Evolutionary conservation across 2,888 invertebrate genomes (phyloP), one percentile per base, ranked within the genome.

Genomic region (Lepidocyrtoides sp.): DNA sequence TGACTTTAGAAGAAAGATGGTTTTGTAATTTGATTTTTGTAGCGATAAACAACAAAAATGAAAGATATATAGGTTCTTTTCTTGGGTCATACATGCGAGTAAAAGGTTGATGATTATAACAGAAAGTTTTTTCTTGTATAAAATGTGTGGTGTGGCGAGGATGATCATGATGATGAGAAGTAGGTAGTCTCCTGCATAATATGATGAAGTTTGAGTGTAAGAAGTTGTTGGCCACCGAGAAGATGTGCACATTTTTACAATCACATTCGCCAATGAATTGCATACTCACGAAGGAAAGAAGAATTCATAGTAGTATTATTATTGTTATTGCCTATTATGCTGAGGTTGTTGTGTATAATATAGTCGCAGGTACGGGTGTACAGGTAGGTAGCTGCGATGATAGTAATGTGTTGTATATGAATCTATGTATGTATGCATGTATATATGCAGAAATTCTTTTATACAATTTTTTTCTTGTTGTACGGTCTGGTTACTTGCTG

Each of bases 21-120:
- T 89, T 83, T 89, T 48, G 89, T 89, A 89, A 83, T 89, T 83
- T 89, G 83, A 72, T 54, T 83, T 88, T 75, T 89, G 75, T 63
- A 17, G 44, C 26, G 83, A 83, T 89, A 75, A 83, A 63, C 57
- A 69, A 63, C 63, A 77, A 89, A 88, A 89, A 89, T 75, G 72
- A 82, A 36, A 51, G 54, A 79, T 54, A 36, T 57, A 29, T 20
- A 14, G 72, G 29, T 51, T 44, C 57, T 75, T 82, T 72, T 48
- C 89, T 63, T 89, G 63, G 89, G 89, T 89, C 89, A 83, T 83
- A 60, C 83, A 83, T 89, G 75, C 89, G 51, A 75, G 89, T 36
- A 69, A 66, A 23, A n/a, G 23, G 75, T 20, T n/a, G 75, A 75
- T 48, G 81, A 89, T 20, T 44, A 69, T 51, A 89, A 51, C 89